A percentile compares a stretch with the other conserved stretches of the same genome.
Conservation (phyloP, 2,888 invertebrate species). For the Arctia plantaginis region DNA sequence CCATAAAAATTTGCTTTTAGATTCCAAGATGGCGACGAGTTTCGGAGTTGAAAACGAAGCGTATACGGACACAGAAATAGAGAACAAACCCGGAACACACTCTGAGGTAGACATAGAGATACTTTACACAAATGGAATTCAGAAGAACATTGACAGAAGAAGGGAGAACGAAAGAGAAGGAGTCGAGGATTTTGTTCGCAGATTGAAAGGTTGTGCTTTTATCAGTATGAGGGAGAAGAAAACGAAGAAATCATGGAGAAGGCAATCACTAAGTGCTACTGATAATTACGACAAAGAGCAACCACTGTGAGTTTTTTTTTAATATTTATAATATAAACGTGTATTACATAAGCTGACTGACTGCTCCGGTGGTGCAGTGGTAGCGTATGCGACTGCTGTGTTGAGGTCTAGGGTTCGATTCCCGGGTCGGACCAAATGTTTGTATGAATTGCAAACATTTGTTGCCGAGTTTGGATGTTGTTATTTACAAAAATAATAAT, state of each 20-base stretch:
- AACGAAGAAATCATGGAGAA: slow-evolving; percentile 15
- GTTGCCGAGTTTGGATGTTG: too few species aligned
- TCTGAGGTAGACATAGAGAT: not conserved
- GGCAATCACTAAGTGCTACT: not conserved
- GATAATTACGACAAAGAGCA: not conserved
- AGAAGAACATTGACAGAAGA: not conserved
- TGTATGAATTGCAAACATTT: too few species aligned
- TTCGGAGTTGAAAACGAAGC: slow-evolving; percentile 4
- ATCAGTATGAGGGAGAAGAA: slow-evolving; percentile 14
- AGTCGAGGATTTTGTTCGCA: not conserved
- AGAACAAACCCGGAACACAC: not conserved
- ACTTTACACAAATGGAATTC: not conserved
- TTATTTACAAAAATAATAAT: too few species aligned
- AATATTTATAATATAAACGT: not conserved
- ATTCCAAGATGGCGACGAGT: slow-evolving; percentile 7
- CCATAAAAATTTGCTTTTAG: slow-evolving; percentile 2
- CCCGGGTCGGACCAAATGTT: too few species aligned
- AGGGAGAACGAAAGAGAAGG: not conserved
- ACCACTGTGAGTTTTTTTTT: slow-evolving; percentile 5
- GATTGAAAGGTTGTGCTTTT: slow-evolving; percentile 12
- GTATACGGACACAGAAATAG: slow-evolving; percentile 1
- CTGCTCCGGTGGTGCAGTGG: too few species aligned
- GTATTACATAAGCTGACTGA: too few species aligned
- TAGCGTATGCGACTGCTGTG: too few species aligned
- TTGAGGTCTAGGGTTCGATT: too few species aligned